Evolutionary conservation across 2,797 vertebrate genomes (phyloP), one percentile per base, ranked within the genome.

Genomic region (Chelon labrosus): DNA sequence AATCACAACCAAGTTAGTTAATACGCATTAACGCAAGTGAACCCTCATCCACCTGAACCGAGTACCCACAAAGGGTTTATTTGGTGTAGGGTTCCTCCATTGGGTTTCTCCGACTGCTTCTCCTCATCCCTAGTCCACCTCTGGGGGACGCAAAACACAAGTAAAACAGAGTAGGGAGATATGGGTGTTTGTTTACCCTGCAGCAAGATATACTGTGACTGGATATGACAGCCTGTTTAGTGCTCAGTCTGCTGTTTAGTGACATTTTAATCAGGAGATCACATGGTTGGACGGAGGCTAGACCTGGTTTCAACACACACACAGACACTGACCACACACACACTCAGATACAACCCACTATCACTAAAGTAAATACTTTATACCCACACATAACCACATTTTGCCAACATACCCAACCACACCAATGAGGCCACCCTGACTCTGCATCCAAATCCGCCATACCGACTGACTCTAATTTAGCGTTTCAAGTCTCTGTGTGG

Each of bases 361-460:
- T 89, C 85, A 82, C 80, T 76, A 77, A 73, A 82, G 82, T 89
- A 88, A 89, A 92, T 89, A 83, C 85, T 85, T 89, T 84, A 79
- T 83, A 71, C 85, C 90, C 90, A 91, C 90, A 89, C 85, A 25
- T 57, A 78, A 89, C 88, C 86, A 3, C 84, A 59, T 73, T 80
- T 89, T 63, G 66, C 87, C 89, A 91, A 90, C 88, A 86, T 37
- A 60, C 53, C 69, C 79, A 63, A 73, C 89, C 90, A 85, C 90
- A 90, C 81, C 90, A 88, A 79, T 73, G 77, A 84, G 91, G 88
- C 91, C 91, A 92, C 91, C 88, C 91, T 78, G 87, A 82, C 69
- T 88, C 76, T 88, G 82, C 69, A 73, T 84, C 85, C 83, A 86
- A 87, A 89, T 80, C 84, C 66, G 65, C 74, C 83, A 53, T 77